A percentile compares a stretch with the other conserved stretches of the same genome.
These are phyloP conservation scores for Dipodomys spectabilis DNA, from an alignment of 2,113 vertebrate genomes.

Conservation along the genomic window DNA sequence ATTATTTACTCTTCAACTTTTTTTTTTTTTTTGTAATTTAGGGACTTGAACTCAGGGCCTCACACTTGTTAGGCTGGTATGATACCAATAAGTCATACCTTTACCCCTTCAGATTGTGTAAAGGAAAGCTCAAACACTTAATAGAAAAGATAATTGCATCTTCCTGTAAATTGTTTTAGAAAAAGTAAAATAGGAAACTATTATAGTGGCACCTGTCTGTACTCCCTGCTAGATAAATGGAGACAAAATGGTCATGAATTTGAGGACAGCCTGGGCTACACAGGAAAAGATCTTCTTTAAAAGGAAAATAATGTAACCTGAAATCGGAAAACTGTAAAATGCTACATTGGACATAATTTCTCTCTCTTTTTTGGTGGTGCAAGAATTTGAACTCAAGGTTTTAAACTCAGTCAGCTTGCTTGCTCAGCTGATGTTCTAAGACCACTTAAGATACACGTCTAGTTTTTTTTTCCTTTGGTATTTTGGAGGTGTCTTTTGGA, in stretches of 20 bases:
- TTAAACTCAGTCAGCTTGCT: too few species aligned
- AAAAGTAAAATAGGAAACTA: neutral
- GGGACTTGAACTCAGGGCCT: too few species aligned
- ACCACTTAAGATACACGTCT: too few species aligned
- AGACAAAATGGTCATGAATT: neutral
- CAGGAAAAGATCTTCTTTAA: neutral
- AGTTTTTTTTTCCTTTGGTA: too few species aligned
- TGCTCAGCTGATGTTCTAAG: too few species aligned
- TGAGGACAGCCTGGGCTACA: neutral
- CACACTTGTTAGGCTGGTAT: too few species aligned
- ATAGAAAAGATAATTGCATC: neutral
- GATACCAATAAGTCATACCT: too few species aligned
- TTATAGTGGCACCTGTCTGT: neutral
- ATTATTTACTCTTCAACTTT: too few species aligned
- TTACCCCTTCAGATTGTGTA: neutral
- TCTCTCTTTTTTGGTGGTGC: too few species aligned
- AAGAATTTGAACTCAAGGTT: too few species aligned
- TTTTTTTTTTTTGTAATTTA: too few species aligned
- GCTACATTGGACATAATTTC: neutral
- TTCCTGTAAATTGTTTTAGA: slow-evolving; percentile 25
- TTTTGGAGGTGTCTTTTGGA: too few species aligned
- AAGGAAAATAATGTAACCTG: neutral
- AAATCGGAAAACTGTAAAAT: neutral
- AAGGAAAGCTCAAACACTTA: neutral
- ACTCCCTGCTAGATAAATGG: neutral